Evolutionary conservation across 2,113 vertebrate species (phyloP).

Genomic region (Isurus oxyrinchus): DNA sequence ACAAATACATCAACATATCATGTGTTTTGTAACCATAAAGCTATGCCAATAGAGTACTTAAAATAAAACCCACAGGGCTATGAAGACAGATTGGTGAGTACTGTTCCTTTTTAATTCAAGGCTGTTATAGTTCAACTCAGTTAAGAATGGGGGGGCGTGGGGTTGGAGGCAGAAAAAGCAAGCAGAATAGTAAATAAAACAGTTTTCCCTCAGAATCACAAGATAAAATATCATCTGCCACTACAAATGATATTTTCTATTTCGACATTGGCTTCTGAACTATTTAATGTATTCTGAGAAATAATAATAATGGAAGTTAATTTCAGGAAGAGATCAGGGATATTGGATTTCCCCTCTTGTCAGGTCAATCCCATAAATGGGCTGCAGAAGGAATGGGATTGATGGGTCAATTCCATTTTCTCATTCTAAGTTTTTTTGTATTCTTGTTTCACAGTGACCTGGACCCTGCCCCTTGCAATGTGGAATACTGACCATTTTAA

Average conservation of each 20-base stretch:
- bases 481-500: not conserved
- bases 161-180: not conserved
- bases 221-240: not conserved
- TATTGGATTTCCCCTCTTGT: not conserved
- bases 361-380: not conserved
- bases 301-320: not conserved
- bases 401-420: not conserved
- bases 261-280: not conserved
- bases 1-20: slow-evolving; percentile 1
- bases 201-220: not conserved
- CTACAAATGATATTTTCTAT: not conserved
- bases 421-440: not conserved
- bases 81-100: not conserved
- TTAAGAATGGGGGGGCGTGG: not conserved
- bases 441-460: not conserved
- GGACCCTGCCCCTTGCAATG: not conserved
- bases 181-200: not conserved
- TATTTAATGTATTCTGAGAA: not conserved
- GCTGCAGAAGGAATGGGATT: not conserved
- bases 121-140: not conserved
- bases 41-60: not conserved
- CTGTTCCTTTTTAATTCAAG: not conserved
- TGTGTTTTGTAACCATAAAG: not conserved
- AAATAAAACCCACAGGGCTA: not conserved
- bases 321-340: not conserved